Evolutionary conservation across 1,140 invertebrate genomes (phyloP), one percentile per base, ranked within the genome.

Genomic region (Archivesica marissinica): DNA sequence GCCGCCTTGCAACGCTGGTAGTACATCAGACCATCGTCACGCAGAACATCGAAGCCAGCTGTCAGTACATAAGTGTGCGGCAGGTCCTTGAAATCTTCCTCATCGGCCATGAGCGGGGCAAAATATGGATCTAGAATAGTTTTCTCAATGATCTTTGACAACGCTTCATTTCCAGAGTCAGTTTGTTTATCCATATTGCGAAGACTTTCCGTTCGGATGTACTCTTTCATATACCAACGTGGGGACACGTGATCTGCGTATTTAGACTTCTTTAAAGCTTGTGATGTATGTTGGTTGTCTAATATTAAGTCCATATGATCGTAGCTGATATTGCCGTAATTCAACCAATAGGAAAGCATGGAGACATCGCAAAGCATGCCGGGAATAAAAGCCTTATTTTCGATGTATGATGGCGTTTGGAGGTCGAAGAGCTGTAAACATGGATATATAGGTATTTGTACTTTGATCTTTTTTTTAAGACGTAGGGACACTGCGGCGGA

Each of bases 381-480:
- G 11, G 90, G 90, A 28, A 90, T 86, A 41, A 64, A 89, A 15
- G 85, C 56, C 59, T 88, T 87, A 61, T 90, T 89, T 76, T 88
- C 88, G 20, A 90, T 87, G 30, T 89, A 91, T 0, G 93, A 93
- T 47, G 93, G 93, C 15, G 90, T 90, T 39, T 88, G 87, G 23
- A 92, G 86, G 59, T 92, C 89, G 38, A 93, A 87, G 9, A 89
- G 74, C 74, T 93, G 92, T 17, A 92, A 64, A 66, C 87, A 86
- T 1, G 91, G 92, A 68, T 91, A 92, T 13, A 93, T 93, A n/a
- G 91, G 89, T 15, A 92, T 81, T 72, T 92, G 91, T 23, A 90
- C 86, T 80, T 86, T 85, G 44, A 90, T 88, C 52, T 86, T 81
- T 33, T 88, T 89, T 47, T 86, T 87, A 28, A 93, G 77, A 35